Evolutionary conservation across 2,797 vertebrate species (phyloP), one percentile per base, ranked within the genome.

Genomic region (Tadarida brasiliensis): DNA sequence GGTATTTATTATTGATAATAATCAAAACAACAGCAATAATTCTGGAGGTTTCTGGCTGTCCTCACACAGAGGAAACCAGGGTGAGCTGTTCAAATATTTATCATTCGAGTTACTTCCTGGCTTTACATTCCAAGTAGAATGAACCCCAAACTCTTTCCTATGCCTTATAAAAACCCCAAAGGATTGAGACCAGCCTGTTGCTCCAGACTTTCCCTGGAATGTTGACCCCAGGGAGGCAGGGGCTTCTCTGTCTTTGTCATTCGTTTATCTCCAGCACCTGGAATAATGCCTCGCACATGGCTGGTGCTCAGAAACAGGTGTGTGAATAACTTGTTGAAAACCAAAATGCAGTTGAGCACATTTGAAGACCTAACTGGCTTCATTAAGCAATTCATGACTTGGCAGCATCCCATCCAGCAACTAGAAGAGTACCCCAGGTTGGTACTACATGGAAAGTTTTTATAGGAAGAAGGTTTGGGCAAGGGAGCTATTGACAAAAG

Each of bases 1-100:
- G 11, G 12, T 91, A 91, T 94, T 89, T 85, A 92, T 94, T 94
- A 94, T 65, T 96, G 83, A 92, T 93, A 73, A 26, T 49, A 28
- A 73, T 93, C 8, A 92, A 67, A 91, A 92, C 59, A 54, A 80
- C 33, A 33, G 47, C 54, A 87, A 44, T 77, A 87, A 70, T 93
- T 74, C 87, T 97, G 22, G 22, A 22, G 54, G 54, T 57, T 84
- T 93, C 83, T 93, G 61, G 33, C 47, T 90, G 47, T 89, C 56
- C 88, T 59, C 92, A 86, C 54, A 76, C 16, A 82, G 49, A 92
- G 57, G 16, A 94, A 74, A 51, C 28, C 28, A n/a, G 67, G 26
- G 57, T 51, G 30, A 94, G 24, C 5, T 80, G 92, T 93, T 76
- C 84, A 96, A 95, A 84, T 92, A 89, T 51, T 78, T 80, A 95